Evolutionary conservation across 2,888 invertebrate species (phyloP), one percentile per base, ranked within the genome.

Genomic region (Hirtodrosophila alboralis): DNA sequence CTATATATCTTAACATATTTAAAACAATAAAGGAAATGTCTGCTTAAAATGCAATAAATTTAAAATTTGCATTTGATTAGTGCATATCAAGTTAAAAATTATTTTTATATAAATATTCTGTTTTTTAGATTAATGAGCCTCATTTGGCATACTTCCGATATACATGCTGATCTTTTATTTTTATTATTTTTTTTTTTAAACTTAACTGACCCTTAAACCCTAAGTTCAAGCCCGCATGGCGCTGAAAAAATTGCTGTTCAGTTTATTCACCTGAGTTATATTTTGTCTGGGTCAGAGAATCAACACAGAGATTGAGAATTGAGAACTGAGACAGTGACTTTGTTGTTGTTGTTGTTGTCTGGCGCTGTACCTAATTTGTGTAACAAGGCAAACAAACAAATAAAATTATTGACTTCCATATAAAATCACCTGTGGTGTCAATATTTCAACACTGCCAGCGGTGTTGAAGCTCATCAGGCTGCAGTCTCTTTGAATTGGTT

Each of bases 381-480:
- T 68, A 74, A 67, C 74, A 67, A 67, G 59, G 43, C 56, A 60
- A 58, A 41, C 41, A 36, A 52, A 52, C 60, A 58, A 47, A 52
- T 13, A 51, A 31, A 28, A 47, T 60, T 47, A 64, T 66, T 52
- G 71, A 80, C 81, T 84, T 83, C 87, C 75, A 77, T 75, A 75
- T 75, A 77, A 77, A 83, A 87, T 64, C 84, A 87, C 84, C 84
- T 86, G 87, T 80, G 84, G 87, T 84, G 84, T 85, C 84, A 86
- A 84, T 84, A 87, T 84, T 84, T 84, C 86, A 87, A 85, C 84
- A 84, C 84, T 67, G 85, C 78, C 83, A 81, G 76, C 86, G 68
- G 86, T 84, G 85, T 86, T 84, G 84, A 83, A 57, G 78, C 72
- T 67, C 81, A 73, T 73, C 80, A 76, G 64, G 64, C 63, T 38